These are phyloP conservation scores for Lagocephalus sceleratus DNA, from an alignment of 2,797 vertebrate species.

Conservation along the genomic window DNA sequence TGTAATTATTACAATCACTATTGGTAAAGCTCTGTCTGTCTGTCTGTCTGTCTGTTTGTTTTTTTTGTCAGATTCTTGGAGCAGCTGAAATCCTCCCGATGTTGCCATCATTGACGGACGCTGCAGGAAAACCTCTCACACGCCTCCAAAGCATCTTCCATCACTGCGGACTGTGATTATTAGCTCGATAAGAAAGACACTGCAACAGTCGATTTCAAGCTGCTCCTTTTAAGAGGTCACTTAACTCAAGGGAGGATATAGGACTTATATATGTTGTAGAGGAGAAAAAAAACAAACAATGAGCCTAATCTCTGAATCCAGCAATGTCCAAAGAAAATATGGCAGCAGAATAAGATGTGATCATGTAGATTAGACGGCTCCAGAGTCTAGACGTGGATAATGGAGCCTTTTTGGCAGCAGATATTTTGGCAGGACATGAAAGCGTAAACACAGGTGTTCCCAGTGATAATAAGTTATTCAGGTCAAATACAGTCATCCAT, in stretches of 20 bases:
- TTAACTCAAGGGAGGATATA: conserved; percentile 12
- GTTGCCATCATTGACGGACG: too few species aligned
- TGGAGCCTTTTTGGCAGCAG: not conserved
- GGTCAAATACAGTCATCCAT: too few species aligned
- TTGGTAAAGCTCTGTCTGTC: not conserved
- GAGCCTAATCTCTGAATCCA: conserved; percentile 7
- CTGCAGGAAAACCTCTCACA: not conserved
- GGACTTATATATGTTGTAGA: not conserved
- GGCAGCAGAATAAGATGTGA: conserved; percentile 1
- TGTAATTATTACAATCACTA: not conserved
- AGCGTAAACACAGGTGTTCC: too few species aligned
- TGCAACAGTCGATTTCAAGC: conserved; percentile 8
- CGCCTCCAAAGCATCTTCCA: not conserved
- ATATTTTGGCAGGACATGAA: too few species aligned
- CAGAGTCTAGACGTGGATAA: conserved; percentile 6
- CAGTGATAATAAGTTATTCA: conserved; percentile 5
- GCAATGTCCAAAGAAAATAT: conserved; percentile 10
- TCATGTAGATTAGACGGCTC: conserved; percentile 13
- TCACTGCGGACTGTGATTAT: not conserved
- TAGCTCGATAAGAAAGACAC: not conserved
- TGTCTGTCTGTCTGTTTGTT: not conserved
- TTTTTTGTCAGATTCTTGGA: not conserved
- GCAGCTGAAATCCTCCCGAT: too few species aligned
- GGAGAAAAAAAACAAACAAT: not conserved
- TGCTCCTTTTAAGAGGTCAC: conserved; percentile 12